These are phyloP conservation scores for Drosophila paulistorum DNA, from an alignment of 1,140 invertebrate species.

Conservation along the genomic window DNA sequence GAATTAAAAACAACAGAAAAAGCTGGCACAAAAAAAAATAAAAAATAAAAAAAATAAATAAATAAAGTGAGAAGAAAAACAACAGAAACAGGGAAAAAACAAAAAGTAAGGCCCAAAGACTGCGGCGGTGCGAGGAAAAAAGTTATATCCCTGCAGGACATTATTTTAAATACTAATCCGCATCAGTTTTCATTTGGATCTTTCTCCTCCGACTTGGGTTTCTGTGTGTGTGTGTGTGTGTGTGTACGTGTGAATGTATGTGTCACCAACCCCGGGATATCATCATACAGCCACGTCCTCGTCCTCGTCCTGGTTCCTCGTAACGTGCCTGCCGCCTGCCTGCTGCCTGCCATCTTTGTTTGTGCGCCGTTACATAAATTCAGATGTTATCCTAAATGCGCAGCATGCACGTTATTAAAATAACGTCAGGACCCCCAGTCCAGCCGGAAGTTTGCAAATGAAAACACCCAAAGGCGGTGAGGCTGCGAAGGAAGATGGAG, in stretches of 20 bases:
- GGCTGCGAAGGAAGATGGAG: constrained; percentile 9
- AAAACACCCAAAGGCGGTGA: constrained; percentile 32
- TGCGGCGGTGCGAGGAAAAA: constrained; percentile 53
- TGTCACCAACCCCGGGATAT: constrained; percentile 61
- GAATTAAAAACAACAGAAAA: constrained; percentile 70
- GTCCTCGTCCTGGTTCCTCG: constrained; percentile 39
- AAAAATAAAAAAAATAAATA: constrained; percentile 61
- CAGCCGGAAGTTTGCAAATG: constrained; percentile 44
- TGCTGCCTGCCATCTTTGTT: constrained; percentile 73
- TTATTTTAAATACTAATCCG: constrained; percentile 83
- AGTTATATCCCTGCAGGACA: constrained; percentile 83
- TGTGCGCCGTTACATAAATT: constrained; percentile 80
- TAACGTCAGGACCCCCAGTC: constrained; percentile 46
- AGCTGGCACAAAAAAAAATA: constrained; percentile 52
- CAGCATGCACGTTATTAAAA: constrained; percentile 82
- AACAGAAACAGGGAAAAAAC: constrained; percentile 40
- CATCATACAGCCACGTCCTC: constrained; percentile 26
- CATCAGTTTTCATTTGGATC: constrained; percentile 82
- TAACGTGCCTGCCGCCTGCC: constrained; percentile 30
- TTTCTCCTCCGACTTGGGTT: constrained; percentile 29
- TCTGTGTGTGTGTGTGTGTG: neutral
- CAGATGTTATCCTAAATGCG: constrained; percentile 82
- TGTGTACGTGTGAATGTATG: neutral
- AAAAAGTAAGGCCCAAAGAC: constrained; percentile 45
- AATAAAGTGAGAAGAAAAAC: constrained; percentile 61